A percentile compares a stretch with the other conserved stretches of the same genome.
These are phyloP conservation scores for Callipepla californica DNA, from an alignment of 2,113 vertebrate genomes.

Conservation along the genomic window DNA sequence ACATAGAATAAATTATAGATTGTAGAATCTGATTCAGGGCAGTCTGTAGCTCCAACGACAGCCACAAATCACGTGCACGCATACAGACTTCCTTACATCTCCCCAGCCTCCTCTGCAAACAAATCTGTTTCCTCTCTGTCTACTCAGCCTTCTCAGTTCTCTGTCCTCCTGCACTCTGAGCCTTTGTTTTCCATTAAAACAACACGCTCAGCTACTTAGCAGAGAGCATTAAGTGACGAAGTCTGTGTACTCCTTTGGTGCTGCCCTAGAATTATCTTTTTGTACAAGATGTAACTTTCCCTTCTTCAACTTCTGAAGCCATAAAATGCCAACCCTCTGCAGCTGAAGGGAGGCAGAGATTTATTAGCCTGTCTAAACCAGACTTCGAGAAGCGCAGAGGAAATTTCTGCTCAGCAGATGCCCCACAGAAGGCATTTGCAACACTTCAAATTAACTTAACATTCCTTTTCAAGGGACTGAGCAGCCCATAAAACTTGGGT, in stretches of 20 bases:
- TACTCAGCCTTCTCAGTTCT: neutral
- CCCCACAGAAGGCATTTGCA: neutral
- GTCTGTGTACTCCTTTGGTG: neutral
- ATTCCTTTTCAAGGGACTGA: slow-evolving; percentile 8
- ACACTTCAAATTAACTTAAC: slow-evolving; percentile 31
- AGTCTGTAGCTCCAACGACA: slow-evolving; percentile 10
- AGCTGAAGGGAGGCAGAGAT: slow-evolving; percentile 21
- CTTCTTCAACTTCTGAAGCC: slow-evolving; percentile 9
- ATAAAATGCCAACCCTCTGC: slow-evolving; percentile 20
- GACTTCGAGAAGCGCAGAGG: slow-evolving; percentile 9
- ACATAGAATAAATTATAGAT: neutral
- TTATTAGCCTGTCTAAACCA: slow-evolving; percentile 54
- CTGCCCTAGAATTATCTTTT: neutral
- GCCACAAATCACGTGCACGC: neutral
- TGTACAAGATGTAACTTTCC: neutral
- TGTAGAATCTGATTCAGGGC: slow-evolving; percentile 11
- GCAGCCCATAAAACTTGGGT: neutral
- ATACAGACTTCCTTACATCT: slow-evolving; percentile 39
- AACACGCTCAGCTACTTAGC: neutral
- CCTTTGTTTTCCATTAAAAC: slow-evolving; percentile 27
- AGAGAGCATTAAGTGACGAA: neutral
- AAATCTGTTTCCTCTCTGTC: slow-evolving; percentile 39
- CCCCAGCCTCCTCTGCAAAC: neutral
- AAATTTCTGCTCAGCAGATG: slow-evolving; percentile 58
- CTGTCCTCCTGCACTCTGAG: neutral